A percentile compares a stretch with the other conserved stretches of the same genome.
These are phyloP conservation scores for Euwallacea similis DNA, from an alignment of 1,140 invertebrate genomes.

Conservation along the genomic window DNA sequence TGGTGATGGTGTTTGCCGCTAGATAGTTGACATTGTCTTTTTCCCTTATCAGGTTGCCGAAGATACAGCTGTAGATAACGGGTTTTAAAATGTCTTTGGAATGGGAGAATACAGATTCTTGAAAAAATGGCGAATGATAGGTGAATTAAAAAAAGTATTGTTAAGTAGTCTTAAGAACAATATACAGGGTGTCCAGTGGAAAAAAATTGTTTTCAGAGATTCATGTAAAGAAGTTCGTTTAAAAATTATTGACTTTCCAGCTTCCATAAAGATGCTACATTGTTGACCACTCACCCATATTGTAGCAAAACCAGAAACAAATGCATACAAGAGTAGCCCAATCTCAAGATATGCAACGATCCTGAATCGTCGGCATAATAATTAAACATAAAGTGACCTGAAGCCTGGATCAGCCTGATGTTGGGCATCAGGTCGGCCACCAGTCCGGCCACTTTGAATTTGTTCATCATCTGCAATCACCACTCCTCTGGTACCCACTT, in stretches of 20 bases:
- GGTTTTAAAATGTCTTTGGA: no score
- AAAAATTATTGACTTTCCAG: no score
- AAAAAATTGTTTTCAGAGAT: no score
- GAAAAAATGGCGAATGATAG: no score
- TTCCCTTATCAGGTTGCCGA: slow-evolving; percentile 68
- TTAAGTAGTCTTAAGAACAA: no score
- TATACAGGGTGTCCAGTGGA: no score
- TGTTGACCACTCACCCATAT: slow-evolving; percentile 53
- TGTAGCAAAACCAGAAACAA: slow-evolving; percentile 66
- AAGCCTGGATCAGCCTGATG: slow-evolving; percentile 73
- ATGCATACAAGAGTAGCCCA: slow-evolving; percentile 64
- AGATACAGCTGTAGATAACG: slow-evolving; percentile 55
- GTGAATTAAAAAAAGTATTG: no score
- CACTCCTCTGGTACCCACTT: no score
- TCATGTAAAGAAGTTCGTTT: no score
- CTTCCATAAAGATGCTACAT: no score
- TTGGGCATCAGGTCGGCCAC: slow-evolving; percentile 82
- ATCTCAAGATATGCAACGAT: slow-evolving; percentile 60
- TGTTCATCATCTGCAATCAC: slow-evolving; percentile 61
- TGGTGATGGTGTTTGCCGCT: slow-evolving; percentile 78
- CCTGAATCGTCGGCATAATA: slow-evolving; percentile 65
- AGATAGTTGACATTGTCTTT: slow-evolving; percentile 78
- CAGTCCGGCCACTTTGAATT: slow-evolving; percentile 65
- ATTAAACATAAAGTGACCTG: slow-evolving; percentile 77
- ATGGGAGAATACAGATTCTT: no score